Evolutionary conservation across 2,797 vertebrate species (phyloP).

Genomic region (Sebastes reedi): DNA sequence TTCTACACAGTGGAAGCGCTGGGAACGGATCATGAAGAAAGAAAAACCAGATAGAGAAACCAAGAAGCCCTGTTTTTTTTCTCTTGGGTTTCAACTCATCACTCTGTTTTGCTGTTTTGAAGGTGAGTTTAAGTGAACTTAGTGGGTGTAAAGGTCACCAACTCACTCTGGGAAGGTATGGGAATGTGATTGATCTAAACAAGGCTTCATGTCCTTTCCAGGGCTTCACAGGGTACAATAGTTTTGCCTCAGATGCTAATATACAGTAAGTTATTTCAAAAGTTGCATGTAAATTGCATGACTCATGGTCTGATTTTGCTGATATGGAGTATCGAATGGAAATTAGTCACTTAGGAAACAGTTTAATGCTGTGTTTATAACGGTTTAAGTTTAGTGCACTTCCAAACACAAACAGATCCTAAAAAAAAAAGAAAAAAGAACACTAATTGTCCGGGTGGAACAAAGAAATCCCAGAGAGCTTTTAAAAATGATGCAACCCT

Average conservation of each 20-base stretch:
- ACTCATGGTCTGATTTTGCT: background rate
- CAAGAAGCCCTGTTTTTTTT: background rate
- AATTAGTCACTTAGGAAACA: conserved; percentile 3
- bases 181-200: background rate
- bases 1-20: background rate
- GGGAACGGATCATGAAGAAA: conserved; percentile 4
- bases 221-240: background rate
- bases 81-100: background rate
- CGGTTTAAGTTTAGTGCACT: conserved; percentile 1
- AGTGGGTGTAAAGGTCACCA: background rate
- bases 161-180: background rate
- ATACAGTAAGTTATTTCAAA: background rate
- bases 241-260: background rate
- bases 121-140: background rate
- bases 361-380: conserved; percentile 8
- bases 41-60: conserved; percentile 13
- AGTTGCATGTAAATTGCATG: background rate
- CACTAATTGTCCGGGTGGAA: conserved; percentile 37
- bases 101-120: background rate
- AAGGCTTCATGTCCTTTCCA: background rate
- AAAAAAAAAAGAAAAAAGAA: background rate
- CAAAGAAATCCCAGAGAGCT: conserved; percentile 45
- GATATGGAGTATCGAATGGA: background rate
- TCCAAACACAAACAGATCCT: conserved; percentile 6
- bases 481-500: conserved; percentile 34